phyloP scores from a whole-genome alignment of 2,113 vertebrate species.

The Cynocephalus volans region DNA sequence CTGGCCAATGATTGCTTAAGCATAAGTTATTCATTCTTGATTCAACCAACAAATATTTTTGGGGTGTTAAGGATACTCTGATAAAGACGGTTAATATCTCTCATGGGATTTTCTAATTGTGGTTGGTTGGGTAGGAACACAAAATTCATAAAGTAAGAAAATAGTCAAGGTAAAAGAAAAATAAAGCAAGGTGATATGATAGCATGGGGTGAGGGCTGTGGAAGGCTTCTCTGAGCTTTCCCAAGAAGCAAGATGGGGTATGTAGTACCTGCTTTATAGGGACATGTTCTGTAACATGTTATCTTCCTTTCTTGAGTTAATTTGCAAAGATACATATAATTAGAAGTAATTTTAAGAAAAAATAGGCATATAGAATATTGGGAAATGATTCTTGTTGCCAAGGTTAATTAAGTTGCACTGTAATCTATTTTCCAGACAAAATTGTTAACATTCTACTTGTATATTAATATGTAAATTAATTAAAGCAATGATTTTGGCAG shows the following conservation, averaged over 20 bases:
- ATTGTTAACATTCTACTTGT: background rate
- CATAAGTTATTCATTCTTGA: background rate
- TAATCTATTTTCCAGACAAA: background rate
- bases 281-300: background rate
- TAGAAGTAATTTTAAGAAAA: constrained; percentile 8
- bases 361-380: background rate
- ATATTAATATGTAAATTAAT: background rate
- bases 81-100: background rate
- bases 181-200: background rate
- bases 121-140: background rate
- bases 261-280: background rate
- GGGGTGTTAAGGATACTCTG: background rate
- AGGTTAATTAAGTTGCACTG: background rate
- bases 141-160: background rate
- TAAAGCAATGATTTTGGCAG: background rate
- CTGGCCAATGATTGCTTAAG: background rate
- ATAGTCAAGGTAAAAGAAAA: background rate
- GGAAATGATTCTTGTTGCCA: background rate
- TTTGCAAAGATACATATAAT: background rate
- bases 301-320: background rate
- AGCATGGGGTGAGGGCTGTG: background rate
- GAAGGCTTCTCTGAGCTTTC: background rate
- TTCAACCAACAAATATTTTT: background rate
- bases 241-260: background rate
- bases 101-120: background rate